Evolutionary conservation across 2,888 invertebrate genomes (phyloP).

Genomic region (Pammene fasciana): DNA sequence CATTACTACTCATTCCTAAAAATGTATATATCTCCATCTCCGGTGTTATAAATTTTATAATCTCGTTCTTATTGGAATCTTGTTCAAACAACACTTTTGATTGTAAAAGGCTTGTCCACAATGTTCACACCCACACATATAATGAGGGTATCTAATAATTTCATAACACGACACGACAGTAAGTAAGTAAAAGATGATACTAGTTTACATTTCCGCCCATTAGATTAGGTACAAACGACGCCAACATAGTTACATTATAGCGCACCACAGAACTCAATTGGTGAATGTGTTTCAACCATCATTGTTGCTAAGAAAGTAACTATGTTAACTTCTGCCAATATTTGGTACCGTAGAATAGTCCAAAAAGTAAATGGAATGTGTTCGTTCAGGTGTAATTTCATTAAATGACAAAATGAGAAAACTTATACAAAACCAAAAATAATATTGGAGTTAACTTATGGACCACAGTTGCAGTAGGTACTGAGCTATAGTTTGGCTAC

Average conservation of each 20-base stretch:
- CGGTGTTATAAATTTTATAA: no score
- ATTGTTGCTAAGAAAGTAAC: not conserved
- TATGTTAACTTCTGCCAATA: not conserved
- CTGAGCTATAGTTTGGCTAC: no score
- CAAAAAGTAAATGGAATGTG: no score
- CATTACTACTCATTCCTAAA: no score
- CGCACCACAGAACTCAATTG: not conserved
- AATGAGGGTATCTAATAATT: not conserved
- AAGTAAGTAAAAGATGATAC: not conserved
- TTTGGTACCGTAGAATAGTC: not conserved
- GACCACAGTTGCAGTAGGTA: no score
- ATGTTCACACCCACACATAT: not conserved
- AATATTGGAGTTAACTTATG: no score
- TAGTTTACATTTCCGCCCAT: not conserved
- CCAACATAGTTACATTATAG: constrained; percentile 14
- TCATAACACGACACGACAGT: not conserved
- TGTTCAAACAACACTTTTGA: no score
- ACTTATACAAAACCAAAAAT: no score
- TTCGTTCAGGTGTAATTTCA: no score
- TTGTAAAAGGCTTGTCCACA: no score
- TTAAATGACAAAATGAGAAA: no score
- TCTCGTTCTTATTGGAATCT: not conserved
- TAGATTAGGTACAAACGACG: not conserved
- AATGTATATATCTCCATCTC: no score
- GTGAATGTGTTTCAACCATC: not conserved